These are phyloP conservation scores for Taphrorychus bicolor DNA, from an alignment of 2,888 invertebrate genomes.

Conservation along the genomic window DNA sequence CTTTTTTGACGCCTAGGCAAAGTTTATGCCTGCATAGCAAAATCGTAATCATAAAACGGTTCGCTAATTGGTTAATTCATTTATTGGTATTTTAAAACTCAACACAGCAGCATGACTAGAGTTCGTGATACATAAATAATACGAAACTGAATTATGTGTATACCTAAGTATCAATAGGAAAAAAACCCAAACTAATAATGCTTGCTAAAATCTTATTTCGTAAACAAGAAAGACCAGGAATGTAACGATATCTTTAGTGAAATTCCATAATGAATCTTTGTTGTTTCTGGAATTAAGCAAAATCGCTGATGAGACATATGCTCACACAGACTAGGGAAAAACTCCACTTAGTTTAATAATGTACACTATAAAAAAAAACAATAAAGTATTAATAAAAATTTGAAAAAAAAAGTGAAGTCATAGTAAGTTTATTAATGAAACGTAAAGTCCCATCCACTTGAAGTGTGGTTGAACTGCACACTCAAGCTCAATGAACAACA, in stretches of 20 bases:
- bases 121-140: not conserved
- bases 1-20: too few species aligned
- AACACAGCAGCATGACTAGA: not conserved
- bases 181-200: not conserved
- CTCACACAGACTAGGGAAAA: too few species aligned
- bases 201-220: not conserved
- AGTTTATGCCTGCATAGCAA: too few species aligned
- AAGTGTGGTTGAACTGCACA: too few species aligned
- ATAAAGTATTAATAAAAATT: too few species aligned
- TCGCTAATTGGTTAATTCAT: not conserved
- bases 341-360: too few species aligned
- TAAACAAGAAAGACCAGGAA: too few species aligned
- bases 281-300: not conserved
- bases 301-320: not conserved
- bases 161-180: not conserved
- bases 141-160: not conserved
- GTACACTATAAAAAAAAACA: too few species aligned
- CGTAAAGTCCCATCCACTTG: too few species aligned
- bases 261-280: not conserved
- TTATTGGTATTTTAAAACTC: not conserved
- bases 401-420: too few species aligned
- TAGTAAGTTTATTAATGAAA: too few species aligned
- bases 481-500: too few species aligned
- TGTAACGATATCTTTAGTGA: not conserved
- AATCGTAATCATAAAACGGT: not conserved